phyloP scores from a whole-genome alignment of 2,797 vertebrate species.

The Dryobates pubescens region DNA sequence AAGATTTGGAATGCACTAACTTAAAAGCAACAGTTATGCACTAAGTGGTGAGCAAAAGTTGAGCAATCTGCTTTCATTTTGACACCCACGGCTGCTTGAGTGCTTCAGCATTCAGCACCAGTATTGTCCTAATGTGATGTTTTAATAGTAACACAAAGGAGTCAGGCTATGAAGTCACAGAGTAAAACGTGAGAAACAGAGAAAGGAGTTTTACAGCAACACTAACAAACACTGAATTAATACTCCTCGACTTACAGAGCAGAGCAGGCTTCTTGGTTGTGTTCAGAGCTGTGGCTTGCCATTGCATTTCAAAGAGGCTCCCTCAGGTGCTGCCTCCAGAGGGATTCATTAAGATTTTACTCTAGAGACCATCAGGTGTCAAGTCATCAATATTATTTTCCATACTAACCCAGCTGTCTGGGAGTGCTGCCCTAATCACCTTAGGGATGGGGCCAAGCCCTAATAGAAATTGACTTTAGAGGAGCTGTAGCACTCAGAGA shows the following conservation, averaged over 20 bases:
- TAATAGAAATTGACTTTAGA: neutral
- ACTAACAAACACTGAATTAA: neutral
- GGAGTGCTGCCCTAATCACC: neutral
- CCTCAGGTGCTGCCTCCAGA: neutral
- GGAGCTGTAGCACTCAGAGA: neutral
- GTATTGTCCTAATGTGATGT: neutral
- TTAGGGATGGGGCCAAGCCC: neutral
- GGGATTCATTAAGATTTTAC: neutral
- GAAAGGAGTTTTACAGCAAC: neutral
- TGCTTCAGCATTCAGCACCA: neutral
- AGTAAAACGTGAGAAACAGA: neutral
- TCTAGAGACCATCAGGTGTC: neutral
- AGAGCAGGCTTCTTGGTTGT: neutral
- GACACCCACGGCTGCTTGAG: neutral
- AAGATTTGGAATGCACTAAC: neutral
- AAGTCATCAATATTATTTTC: conserved; percentile 19
- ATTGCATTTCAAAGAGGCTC: neutral
- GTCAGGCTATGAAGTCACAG: neutral
- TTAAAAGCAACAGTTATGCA: neutral
- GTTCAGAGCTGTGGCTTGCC: neutral
- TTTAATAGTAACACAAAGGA: neutral
- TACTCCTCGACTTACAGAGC: neutral
- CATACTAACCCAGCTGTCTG: neutral
- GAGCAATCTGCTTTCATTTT: neutral
- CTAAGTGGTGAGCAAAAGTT: neutral